Evolutionary conservation across 2,113 vertebrate species (phyloP), one percentile per base, ranked within the genome.

Genomic region (Aegithalos caudatus): DNA sequence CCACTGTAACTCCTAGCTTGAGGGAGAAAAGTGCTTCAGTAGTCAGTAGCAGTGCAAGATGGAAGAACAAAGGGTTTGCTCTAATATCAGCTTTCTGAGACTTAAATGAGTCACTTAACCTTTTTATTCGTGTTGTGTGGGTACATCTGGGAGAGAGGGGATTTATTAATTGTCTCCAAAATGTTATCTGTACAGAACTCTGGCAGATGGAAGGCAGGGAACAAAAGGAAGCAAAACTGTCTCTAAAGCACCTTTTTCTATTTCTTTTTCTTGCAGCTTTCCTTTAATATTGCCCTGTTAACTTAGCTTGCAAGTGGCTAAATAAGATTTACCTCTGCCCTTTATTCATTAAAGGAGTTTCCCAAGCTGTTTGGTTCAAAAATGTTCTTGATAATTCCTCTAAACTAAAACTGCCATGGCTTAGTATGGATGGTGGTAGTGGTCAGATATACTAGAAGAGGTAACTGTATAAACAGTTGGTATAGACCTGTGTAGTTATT

Each of bases 111-210:
- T 93, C 71, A 61, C 24, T 87, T 88, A 85, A 74, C 62, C 62
- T 92, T 94, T 87, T 77, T 58, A 54, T 88, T 80, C 15, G 0
- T 35, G 4, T 58, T 84, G 48, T 88, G 47, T 62, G 54, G 51
- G 45, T 88, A 20, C 78, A 67, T 76, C 66, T 76, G 23, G 37
- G 51, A 72, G 37, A 81, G 23, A 27, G 50, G 25, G 33, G 27
- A 31, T 61, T 84, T 78, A 66, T 74, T 81, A 92, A 82, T 90
- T 88, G 56, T 90, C 64, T 92, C 74, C n/a, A 38, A 73, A 94
- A 70, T 62, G 9, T 74, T 87, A 21, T 35, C 67, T 70, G 2
- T 65, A 14, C 29, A 66, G 50, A 81, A 25, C 10, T 92, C 20
- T 78, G 50, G 38, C 56, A 83, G 82, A 45, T 79, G 84, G 84